phyloP scores from a whole-genome alignment of 2,797 vertebrate species.

The Amazonetta brasiliensis region DNA sequence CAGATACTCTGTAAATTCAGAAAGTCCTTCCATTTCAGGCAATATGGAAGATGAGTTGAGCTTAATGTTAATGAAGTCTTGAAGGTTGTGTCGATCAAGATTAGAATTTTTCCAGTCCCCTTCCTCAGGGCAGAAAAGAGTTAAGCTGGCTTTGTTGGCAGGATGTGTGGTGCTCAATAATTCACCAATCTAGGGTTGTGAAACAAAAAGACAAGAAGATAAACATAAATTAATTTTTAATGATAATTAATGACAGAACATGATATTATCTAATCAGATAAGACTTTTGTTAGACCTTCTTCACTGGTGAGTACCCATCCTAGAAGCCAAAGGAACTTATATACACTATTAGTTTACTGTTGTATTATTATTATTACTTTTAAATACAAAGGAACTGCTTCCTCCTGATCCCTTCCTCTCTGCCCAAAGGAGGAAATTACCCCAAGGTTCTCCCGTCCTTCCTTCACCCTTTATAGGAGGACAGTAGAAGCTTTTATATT shows the following conservation, averaged over 20 bases:
- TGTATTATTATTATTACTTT: not conserved
- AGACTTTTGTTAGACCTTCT: not conserved
- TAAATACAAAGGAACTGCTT: not conserved
- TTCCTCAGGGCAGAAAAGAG: slow-evolving; percentile 93
- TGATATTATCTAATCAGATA: not conserved
- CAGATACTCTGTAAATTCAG: slow-evolving; percentile 97
- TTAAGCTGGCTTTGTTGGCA: slow-evolving; percentile 96
- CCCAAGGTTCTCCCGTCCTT: not conserved
- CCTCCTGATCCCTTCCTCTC: not conserved
- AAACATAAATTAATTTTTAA: not conserved
- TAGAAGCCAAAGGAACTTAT: not conserved
- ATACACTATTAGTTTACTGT: not conserved
- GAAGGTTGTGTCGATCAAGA: slow-evolving; percentile 96
- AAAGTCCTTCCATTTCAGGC: slow-evolving; percentile 98
- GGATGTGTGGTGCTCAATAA: slow-evolving; percentile 95
- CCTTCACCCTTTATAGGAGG: not conserved
- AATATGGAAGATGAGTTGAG: slow-evolving; percentile 92
- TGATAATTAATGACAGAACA: not conserved
- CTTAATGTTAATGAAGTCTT: slow-evolving; percentile 98
- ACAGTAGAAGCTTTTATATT: not conserved
- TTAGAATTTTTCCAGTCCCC: slow-evolving; percentile 98
- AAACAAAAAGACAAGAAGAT: slow-evolving; percentile 30
- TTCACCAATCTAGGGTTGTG: slow-evolving; percentile 90
- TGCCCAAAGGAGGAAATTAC: not conserved
- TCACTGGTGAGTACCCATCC: not conserved